Evolutionary conservation across 1,140 invertebrate species (phyloP), one percentile per base, ranked within the genome.

Genomic region (Pinna nobilis): DNA sequence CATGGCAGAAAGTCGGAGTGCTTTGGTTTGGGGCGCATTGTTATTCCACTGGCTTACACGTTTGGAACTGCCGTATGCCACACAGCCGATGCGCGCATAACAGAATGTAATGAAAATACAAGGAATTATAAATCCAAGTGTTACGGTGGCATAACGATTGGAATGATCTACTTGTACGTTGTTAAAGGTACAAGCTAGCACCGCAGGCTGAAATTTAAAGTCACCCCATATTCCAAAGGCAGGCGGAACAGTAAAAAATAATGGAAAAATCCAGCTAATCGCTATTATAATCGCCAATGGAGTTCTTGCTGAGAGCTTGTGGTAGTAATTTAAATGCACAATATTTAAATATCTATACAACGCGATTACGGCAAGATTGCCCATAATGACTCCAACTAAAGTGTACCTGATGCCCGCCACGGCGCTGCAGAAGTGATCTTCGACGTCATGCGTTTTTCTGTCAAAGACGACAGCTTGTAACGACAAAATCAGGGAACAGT

Each of bases 51-150:
- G 44, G 61, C 75, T 41, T 64, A 80, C 63, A 53, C 80, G 51
- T 81, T 79, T 74, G 57, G 77, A 69, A 76, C 79, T 72, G 70
- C 59, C 71, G 49, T 76, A 83, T 11, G 83, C 84, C 1, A 79
- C 78, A 37, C 80, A 83, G 20, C 84, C 84, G 11, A 86, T 84
- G 41, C 84, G 76, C 20, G 81, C 82, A 50, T 86, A 86, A 61
- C 84, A 86, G 60, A 82, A 79, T 50, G 69, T 69, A 35, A 86
- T 84, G 63, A 86, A 86, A 28, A 83, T 47, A 70, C 82, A 84
- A 20, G 84, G 84, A 0, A 84, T 74, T 11, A 86, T 80, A 41
- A 81, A 86, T 18, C 84, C 84, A 6, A 76, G 39, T 47, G 84
- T 86, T 4, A 86, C 78, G 13, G 71, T 79, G 11, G 71, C 70